These are phyloP conservation scores for Ptychoptera albimana DNA, from an alignment of 2,888 invertebrate species.

Conservation along the genomic window DNA sequence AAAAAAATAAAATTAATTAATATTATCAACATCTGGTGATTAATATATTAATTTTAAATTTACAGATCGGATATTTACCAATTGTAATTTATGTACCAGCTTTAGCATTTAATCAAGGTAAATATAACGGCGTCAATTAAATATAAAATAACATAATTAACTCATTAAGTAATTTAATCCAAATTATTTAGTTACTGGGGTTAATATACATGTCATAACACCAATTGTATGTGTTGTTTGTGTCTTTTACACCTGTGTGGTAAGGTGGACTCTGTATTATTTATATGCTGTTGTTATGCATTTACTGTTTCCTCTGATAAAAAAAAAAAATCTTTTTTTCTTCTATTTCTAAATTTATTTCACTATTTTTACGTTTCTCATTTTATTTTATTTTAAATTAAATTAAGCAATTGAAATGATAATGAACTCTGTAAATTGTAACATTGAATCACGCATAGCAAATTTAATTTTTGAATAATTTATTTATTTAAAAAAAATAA, in stretches of 20 bases:
- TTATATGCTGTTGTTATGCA: not conserved
- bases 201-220: slow-evolving; percentile 66
- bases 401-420: not conserved
- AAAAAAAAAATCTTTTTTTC: not conserved
- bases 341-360: not conserved
- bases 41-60: slow-evolving; percentile 9
- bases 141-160: slow-evolving; percentile 1
- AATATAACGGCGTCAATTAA: slow-evolving; percentile 3
- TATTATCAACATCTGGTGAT: not conserved
- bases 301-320: not conserved
- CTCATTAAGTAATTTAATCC: not conserved
- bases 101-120: slow-evolving; percentile 66
- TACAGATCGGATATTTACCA: slow-evolving; percentile 59
- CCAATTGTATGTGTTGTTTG: slow-evolving; percentile 71
- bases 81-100: slow-evolving; percentile 69
- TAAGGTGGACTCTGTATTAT: slow-evolving; percentile 32
- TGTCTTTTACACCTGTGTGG: slow-evolving; percentile 73
- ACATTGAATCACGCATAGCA: not conserved
- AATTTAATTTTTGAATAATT: not conserved
- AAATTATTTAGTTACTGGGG: slow-evolving; percentile 56
- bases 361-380: not conserved
- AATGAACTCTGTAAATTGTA: not conserved
- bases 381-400: not conserved
- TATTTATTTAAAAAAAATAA: not conserved
- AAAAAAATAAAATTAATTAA: slow-evolving; percentile 1